These are phyloP conservation scores for Pseudolaguvia tuberculata DNA, from an alignment of 2,113 vertebrate species.

Conservation along the genomic window DNA sequence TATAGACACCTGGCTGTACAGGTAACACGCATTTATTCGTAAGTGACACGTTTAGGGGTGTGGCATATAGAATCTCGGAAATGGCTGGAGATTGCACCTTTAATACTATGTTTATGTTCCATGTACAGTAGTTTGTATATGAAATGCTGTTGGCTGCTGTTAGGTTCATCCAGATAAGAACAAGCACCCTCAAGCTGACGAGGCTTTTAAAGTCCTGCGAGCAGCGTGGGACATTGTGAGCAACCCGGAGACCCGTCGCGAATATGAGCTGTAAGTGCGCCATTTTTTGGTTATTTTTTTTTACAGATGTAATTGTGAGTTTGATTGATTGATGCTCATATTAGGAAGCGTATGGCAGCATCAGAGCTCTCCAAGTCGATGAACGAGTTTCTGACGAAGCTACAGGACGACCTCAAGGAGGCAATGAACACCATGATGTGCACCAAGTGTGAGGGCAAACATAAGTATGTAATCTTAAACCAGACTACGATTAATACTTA, in stretches of 20 bases:
- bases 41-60: not conserved
- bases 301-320: no score
- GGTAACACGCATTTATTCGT: slow-evolving; percentile 48
- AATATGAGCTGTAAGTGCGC: slow-evolving; percentile 85
- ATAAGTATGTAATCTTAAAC: slow-evolving; percentile 69
- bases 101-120: not conserved
- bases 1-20: slow-evolving; percentile 82
- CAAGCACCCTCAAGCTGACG: slow-evolving; percentile 85
- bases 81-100: not conserved
- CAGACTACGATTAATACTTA: not conserved
- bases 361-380: slow-evolving; percentile 85
- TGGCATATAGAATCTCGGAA: not conserved
- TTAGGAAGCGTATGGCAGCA: slow-evolving; percentile 84
- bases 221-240: slow-evolving; percentile 95
- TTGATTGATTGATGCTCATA: no score
- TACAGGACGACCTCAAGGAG: slow-evolving; percentile 91
- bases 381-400: slow-evolving; percentile 85
- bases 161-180: slow-evolving; percentile 97
- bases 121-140: not conserved
- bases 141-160: not conserved
- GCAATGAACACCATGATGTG: slow-evolving; percentile 98
- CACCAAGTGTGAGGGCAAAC: slow-evolving; percentile 89
- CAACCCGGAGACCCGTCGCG: slow-evolving; percentile 82
- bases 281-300: no score
- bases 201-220: slow-evolving; percentile 89